phyloP scores from a whole-genome alignment of 2,888 invertebrate species.

The Mamestra brassicae region DNA sequence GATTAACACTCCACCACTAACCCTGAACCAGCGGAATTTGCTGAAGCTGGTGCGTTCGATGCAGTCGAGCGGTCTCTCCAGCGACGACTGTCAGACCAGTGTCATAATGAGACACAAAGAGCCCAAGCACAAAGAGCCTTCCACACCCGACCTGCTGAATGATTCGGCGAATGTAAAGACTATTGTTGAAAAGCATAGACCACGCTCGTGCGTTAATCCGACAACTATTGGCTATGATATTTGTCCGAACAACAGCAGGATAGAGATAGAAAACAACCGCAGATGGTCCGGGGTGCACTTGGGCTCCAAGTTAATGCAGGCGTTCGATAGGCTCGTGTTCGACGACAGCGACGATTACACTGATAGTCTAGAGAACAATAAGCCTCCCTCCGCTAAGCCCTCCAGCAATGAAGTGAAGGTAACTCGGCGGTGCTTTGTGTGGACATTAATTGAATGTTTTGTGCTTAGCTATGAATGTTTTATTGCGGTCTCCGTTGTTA shows the following conservation, averaged over 20 bases:
- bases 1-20: constrained; percentile 90
- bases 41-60: constrained; percentile 91
- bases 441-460: constrained; percentile 64
- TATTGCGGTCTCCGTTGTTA: constrained; percentile 70
- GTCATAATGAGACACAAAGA: constrained; percentile 89
- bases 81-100: constrained; percentile 89
- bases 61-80: constrained; percentile 90
- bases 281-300: constrained; percentile 94
- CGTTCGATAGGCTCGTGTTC: constrained; percentile 93
- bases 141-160: constrained; percentile 91
- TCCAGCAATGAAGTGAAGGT: constrained; percentile 90
- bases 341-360: constrained; percentile 94
- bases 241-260: constrained; percentile 88
- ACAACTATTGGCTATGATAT: constrained; percentile 87
- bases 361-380: constrained; percentile 93
- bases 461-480: constrained; percentile 71
- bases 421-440: constrained; percentile 81
- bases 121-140: constrained; percentile 87
- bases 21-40: constrained; percentile 91
- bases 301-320: constrained; percentile 93
- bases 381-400: constrained; percentile 81
- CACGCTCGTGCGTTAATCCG: constrained; percentile 93
- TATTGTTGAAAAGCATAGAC: constrained; percentile 90
- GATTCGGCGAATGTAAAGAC: constrained; percentile 90
- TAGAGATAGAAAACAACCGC: constrained; percentile 89